Base-by-base conservation (phyloP, 37 sponge, comb jelly and placozoan species). In the Geodia barretti region DNA sequence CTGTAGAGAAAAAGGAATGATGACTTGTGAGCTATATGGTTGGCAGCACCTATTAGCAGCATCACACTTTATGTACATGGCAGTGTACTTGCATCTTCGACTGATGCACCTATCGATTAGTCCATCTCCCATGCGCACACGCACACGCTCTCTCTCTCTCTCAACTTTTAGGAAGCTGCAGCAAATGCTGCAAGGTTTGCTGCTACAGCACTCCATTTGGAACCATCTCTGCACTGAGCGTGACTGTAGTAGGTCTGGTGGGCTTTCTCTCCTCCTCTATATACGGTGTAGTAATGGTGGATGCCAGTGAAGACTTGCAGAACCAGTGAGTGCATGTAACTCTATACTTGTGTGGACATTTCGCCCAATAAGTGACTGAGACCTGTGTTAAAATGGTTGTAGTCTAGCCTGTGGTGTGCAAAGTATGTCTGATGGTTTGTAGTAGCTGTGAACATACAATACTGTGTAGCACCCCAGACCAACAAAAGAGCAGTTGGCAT, bases 151-250 rank as follows among this genome's bases (percentile, higher is more conserved):
- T n/a, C n/a, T n/a, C n/a, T n/a, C n/a, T n/a, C n/a, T n/a, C n/a
- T n/a, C n/a, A n/a, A n/a, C n/a, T n/a, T n/a, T n/a, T n/a, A n/a
- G n/a, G n/a, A 39, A 73, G 65, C 0, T 41, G 36, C 37, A 42
- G 70, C 42, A 63, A 54, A 20, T 92, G 92, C 60, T 87, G 80
- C 73, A 92, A 84, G 77, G 7, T 47, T 26, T 92, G 89, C 77
- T 92, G 92, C 73, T 83, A 92, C 62, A 87, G 88, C 71, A 87
- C 89, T 42, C 92, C 92, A 17, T 92, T 75, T 70, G 84, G 75
- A 3, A 87, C 89, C 34, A 59, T 87, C 4, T 79, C 83, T 39
- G 74, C 84, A 25, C 77, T 86, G 54, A 83, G 79, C 24, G 43
- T 87, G 66, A 87, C 90, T 3, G 36, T 83, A 72, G 79, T 92